A percentile compares a stretch with the other conserved stretches of the same genome.
Evolutionary conservation across 2,797 vertebrate species (phyloP).

Genomic region (Neoniphon sammara): DNA sequence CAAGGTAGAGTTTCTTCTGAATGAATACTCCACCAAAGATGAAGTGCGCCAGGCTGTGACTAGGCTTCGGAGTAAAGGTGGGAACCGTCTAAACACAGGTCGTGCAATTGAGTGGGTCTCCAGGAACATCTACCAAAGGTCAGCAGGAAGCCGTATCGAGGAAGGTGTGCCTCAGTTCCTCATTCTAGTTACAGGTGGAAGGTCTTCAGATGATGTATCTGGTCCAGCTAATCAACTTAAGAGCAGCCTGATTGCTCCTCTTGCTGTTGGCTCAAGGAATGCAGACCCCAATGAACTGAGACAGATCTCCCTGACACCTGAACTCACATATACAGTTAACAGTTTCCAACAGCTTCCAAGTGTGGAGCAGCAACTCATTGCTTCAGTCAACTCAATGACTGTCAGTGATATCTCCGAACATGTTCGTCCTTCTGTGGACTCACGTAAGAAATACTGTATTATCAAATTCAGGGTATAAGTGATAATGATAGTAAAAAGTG

Average conservation of each 20-base stretch:
- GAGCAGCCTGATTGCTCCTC: conserved; percentile 84
- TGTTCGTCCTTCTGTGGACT: conserved; percentile 9
- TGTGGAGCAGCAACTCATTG: conserved; percentile 86
- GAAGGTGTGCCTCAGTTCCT: conserved; percentile 95
- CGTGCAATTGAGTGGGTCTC: conserved; percentile 89
- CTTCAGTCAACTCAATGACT: conserved; percentile 85
- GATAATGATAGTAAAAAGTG: not conserved
- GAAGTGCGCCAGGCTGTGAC: conserved; percentile 86
- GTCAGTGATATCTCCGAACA: conserved; percentile 62
- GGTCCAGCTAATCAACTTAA: conserved; percentile 86
- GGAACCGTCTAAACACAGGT: conserved; percentile 86
- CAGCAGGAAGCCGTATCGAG: conserved; percentile 92
- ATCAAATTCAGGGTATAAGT: not conserved
- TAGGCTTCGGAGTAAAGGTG: conserved; percentile 85
- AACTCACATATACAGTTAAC: conserved; percentile 85
- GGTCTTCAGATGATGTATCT: conserved; percentile 88
- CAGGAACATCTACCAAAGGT: conserved; percentile 90
- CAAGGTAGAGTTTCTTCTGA: conserved; percentile 89
- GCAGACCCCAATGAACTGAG: conserved; percentile 85
- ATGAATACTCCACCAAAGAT: conserved; percentile 87
- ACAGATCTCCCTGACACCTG: conserved; percentile 88
- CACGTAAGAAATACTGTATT: conserved; percentile 68
- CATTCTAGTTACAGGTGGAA: conserved; percentile 89
- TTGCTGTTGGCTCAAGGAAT: conserved; percentile 86
- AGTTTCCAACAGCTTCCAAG: conserved; percentile 86